phyloP scores from a whole-genome alignment of 1,140 invertebrate genomes.

The Tribolium castaneum region DNA sequence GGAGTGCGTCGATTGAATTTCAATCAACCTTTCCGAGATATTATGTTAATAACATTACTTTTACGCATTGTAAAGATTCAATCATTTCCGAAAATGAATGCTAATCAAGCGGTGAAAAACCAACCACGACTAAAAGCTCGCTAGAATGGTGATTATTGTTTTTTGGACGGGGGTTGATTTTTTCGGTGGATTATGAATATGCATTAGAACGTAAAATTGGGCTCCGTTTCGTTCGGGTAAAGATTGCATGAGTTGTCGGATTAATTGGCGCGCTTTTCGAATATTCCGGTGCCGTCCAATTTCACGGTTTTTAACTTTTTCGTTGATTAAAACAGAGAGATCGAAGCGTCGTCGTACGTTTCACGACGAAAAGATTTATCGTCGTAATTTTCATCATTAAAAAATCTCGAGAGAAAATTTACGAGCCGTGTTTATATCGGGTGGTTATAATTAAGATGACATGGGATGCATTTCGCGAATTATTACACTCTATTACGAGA shows the following conservation, averaged over 20 bases:
- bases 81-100: background rate
- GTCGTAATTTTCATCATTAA: constrained; percentile 46
- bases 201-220: constrained; percentile 4
- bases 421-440: constrained; percentile 43
- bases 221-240: background rate
- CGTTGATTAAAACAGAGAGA: constrained; percentile 40
- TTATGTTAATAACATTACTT: background rate
- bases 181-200: background rate
- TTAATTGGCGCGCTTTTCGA: constrained; percentile 38
- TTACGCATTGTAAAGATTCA: background rate
- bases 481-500: constrained; percentile 42
- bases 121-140: background rate
- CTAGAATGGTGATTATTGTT: background rate
- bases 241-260: constrained; percentile 20
- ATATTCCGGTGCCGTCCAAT: constrained; percentile 34
- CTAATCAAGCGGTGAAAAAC: background rate
- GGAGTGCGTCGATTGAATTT: background rate
- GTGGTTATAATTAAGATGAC: constrained; percentile 46
- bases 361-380: constrained; percentile 43
- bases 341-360: constrained; percentile 28
- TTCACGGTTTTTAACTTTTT: constrained; percentile 42
- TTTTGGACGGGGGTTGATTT: background rate
- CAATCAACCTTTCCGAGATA: constrained; percentile 3
- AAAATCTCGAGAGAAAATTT: constrained; percentile 43
- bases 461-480: constrained; percentile 45